These are phyloP conservation scores for Novumbra hubbsi DNA, from an alignment of 2,797 vertebrate genomes.

Conservation along the genomic window DNA sequence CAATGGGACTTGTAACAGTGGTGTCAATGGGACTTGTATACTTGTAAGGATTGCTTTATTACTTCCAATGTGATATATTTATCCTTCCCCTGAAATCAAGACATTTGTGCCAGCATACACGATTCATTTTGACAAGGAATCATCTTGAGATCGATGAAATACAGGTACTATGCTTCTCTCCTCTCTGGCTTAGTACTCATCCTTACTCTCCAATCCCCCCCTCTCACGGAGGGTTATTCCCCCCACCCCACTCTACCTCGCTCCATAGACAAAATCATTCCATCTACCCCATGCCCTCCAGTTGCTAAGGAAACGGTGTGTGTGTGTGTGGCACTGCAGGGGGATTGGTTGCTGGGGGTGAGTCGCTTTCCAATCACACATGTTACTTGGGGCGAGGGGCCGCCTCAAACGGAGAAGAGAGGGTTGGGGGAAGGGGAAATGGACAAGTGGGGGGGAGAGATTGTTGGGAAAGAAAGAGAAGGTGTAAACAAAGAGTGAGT, in stretches of 20 bases:
- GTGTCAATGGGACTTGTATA: neutral
- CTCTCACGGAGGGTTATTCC: constrained; percentile 51
- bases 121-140: neutral
- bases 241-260: constrained; percentile 59
- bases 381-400: constrained; percentile 69
- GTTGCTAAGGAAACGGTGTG: constrained; percentile 73
- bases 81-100: neutral
- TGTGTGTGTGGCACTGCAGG: constrained; percentile 54
- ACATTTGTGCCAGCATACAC: neutral
- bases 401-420: constrained; percentile 26
- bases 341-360: constrained; percentile 76
- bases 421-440: constrained; percentile 1
- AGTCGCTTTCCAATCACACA: constrained; percentile 79
- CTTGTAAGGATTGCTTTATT: neutral
- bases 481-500: constrained; percentile 10
- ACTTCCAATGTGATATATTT: neutral
- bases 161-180: constrained; percentile 2
- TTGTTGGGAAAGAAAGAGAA: neutral
- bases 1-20: too few relatives aligned
- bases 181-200: constrained; percentile 10
- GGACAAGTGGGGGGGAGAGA: neutral
- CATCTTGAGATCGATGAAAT: neutral
- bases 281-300: constrained; percentile 64
- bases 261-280: constrained; percentile 69
- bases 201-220: constrained; percentile 19